Base-by-base conservation (phyloP, 2,888 invertebrate genomes). In the Parthenolecanium corni region DNA sequence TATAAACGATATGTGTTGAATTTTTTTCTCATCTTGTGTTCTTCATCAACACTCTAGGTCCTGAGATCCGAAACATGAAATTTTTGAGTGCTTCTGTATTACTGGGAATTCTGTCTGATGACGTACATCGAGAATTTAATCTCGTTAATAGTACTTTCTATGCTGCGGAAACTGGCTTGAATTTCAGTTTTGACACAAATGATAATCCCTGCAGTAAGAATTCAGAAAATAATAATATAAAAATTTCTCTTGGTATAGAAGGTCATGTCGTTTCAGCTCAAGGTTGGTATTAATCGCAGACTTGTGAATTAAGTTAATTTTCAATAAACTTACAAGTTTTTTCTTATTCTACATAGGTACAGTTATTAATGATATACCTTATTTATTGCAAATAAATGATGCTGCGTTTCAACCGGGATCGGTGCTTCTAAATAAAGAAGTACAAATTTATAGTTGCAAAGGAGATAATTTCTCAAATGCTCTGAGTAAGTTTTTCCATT, bases 81-180 rank as follows among this genome's bases (percentile, higher is more conserved):
- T 76, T 77, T 68, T 70, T 78, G 31, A 73, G 73, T 63, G 76
- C 78, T 1, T 78, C 80, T 1, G 75, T 79, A 1, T 71, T 79
- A 25, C 75, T 78, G 18, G 81, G 80, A 2, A 71, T 78, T 51
- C 69, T 81, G 49, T 71, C 72, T 2, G 75, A 72, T 23, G 73
- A 72, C 53, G 74, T 74, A 0, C 71, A 72, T 62, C 74, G 75
- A 64, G 75, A 74, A 0, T 72, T 79, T 16, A 81, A 81, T 70
- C 72, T 80, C 52, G 75, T 81, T 61, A 81, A 79, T 69, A 78
- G 79, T 1, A 75, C 79, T 0, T 72, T 75, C 5, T 68, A 78
- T 6, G 80, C 79, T 6, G 74, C 76, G 67, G 76, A 79, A 56
- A 71, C 73, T 16, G 79, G 78, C 14, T 71, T 80, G 20, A 49